phyloP scores from a whole-genome alignment of 2,797 vertebrate genomes.

The Neomorphus geoffroyi region DNA sequence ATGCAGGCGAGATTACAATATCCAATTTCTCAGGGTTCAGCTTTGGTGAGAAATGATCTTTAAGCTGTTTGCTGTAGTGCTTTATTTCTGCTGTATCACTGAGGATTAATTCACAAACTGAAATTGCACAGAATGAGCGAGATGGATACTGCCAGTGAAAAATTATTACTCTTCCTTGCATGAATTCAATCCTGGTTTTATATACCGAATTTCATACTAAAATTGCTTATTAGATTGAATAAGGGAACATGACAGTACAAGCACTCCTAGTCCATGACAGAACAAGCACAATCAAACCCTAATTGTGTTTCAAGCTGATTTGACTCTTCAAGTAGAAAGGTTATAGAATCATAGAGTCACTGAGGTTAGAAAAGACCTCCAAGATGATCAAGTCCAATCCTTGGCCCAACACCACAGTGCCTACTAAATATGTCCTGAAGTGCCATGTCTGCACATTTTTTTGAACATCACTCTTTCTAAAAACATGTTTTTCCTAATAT shows the following conservation, averaged over 20 bases:
- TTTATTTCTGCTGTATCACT: background rate
- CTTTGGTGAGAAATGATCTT: background rate
- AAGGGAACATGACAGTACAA: background rate
- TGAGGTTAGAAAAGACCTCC: too few species aligned
- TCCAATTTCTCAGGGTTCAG: background rate
- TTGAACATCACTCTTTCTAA: too few species aligned
- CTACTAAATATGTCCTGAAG: too few species aligned
- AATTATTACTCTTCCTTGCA: background rate
- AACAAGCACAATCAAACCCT: background rate
- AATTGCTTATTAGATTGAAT: background rate
- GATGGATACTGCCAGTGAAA: background rate
- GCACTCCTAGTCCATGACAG: background rate
- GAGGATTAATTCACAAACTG: background rate
- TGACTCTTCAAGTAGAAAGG: background rate
- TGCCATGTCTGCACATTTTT: too few species aligned
- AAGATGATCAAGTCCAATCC: too few species aligned
- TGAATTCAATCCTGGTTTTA: background rate
- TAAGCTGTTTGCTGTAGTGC: background rate
- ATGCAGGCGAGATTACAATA: background rate
- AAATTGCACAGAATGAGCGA: background rate
- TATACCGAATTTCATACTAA: background rate
- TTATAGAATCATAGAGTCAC: too few species aligned
- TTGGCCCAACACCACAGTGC: too few species aligned
- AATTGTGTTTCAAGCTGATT: background rate
- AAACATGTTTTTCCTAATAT: too few species aligned